Percentiles rank a stretch among this genome's conserved stretches.
Evolutionary conservation across 2,113 vertebrate genomes (phyloP).

Genomic region (Dicerorhinus sumatrensis): DNA sequence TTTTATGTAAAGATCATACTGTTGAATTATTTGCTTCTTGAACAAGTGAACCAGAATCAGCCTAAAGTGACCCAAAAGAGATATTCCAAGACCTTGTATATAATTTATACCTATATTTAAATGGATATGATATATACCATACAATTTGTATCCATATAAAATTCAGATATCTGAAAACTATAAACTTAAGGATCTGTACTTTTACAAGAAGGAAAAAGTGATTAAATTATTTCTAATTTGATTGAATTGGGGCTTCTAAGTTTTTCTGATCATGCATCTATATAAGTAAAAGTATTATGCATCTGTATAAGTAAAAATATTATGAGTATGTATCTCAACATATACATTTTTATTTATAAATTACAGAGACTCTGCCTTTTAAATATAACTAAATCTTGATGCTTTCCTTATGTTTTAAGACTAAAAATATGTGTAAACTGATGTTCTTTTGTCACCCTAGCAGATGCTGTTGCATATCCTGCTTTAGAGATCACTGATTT

Average conservation of each 20-base stretch:
- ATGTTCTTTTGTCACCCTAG: not conserved
- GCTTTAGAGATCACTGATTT: not conserved
- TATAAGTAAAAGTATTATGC: not conserved
- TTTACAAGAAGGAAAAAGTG: not conserved
- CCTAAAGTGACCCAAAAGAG: not conserved
- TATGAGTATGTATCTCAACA: not conserved
- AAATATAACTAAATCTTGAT: not conserved
- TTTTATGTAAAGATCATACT: conserved; percentile 1
- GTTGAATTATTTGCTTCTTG: not conserved
- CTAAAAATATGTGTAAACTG: not conserved
- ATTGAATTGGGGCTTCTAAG: not conserved
- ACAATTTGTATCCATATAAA: not conserved
- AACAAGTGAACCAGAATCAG: not conserved
- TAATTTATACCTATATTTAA: not conserved
- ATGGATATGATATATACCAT: not conserved
- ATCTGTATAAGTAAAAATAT: not conserved
- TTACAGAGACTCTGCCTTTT: not conserved
- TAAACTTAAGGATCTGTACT: not conserved
- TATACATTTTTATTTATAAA: not conserved
- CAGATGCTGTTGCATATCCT: not conserved
- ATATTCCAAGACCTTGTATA: not conserved
- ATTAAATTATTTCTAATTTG: not conserved
- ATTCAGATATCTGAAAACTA: not conserved
- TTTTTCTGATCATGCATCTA: not conserved
- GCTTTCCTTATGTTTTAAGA: not conserved